Evolutionary conservation across 2,888 invertebrate species (phyloP).

Genomic region (Brachylomia viminalis): DNA sequence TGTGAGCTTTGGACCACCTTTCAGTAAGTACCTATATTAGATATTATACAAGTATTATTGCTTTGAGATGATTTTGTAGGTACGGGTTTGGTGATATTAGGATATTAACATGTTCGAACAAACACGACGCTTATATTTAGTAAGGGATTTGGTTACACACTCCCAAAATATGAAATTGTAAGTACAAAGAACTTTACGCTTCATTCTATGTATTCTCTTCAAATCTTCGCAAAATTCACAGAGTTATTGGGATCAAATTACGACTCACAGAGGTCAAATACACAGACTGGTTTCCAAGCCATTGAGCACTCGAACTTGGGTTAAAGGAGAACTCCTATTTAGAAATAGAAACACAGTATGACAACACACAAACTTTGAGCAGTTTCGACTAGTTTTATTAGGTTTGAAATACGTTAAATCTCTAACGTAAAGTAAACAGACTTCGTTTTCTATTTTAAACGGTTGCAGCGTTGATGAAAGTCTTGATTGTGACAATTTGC

Average conservation of each 20-base stretch:
- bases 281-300: background rate
- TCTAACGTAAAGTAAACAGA: constrained; percentile 13
- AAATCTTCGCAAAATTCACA: background rate
- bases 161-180: background rate
- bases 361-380: constrained; percentile 2
- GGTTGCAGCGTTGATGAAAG: constrained; percentile 32
- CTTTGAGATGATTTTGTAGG: background rate
- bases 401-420: constrained; percentile 7
- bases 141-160: background rate
- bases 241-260: constrained; percentile 14
- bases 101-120: constrained; percentile 2
- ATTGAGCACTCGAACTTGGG: constrained; percentile 1
- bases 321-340: constrained; percentile 2
- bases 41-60: background rate
- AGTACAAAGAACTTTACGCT: constrained; percentile 2
- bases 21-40: background rate
- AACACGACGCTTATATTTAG: background rate
- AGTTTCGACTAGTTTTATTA: background rate
- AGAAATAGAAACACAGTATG: constrained; percentile 10
- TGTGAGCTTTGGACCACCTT: background rate
- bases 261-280: background rate
- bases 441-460: constrained; percentile 10
- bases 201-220: background rate
- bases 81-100: background rate
- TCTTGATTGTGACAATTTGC: constrained; percentile 45